Conservation (phyloP, 2,113 vertebrate genomes). For the Lonchura striata region DNA sequence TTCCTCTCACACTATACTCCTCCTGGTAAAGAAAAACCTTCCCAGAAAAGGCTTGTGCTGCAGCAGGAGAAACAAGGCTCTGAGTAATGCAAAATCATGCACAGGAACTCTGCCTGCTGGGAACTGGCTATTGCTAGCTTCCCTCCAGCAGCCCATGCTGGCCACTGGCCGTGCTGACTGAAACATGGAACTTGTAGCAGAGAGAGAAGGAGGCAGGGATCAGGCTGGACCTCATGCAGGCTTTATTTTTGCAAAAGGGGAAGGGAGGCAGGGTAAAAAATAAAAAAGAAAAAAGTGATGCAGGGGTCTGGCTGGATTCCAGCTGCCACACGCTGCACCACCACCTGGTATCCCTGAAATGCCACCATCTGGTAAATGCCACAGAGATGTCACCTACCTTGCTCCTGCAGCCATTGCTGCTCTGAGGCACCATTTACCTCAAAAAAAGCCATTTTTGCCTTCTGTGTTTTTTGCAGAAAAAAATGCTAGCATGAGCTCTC, state of each 20-base stretch:
- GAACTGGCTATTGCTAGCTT: not conserved
- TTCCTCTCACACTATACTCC: not conserved
- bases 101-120: not conserved
- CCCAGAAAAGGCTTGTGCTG: not conserved
- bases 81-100: not conserved
- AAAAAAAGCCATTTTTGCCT: not conserved
- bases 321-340: not conserved
- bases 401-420: not conserved
- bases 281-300: not conserved
- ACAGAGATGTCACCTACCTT: accelerated
- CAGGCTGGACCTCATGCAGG: not conserved
- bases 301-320: not conserved
- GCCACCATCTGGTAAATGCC: not conserved
- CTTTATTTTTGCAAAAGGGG: not conserved
- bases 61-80: not conserved
- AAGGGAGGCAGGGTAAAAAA: accelerated
- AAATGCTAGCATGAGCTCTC: not conserved
- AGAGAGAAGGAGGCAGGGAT: not conserved
- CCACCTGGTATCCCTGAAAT: not conserved
- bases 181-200: not conserved
- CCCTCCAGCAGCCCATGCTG: not conserved
- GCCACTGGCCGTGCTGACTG: not conserved
- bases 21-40: not conserved
- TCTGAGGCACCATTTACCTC: not conserved
- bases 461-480: not conserved